Evolutionary conservation across 2,113 vertebrate genomes (phyloP), one percentile per base, ranked within the genome.

Genomic region (Lophochroa leadbeateri): DNA sequence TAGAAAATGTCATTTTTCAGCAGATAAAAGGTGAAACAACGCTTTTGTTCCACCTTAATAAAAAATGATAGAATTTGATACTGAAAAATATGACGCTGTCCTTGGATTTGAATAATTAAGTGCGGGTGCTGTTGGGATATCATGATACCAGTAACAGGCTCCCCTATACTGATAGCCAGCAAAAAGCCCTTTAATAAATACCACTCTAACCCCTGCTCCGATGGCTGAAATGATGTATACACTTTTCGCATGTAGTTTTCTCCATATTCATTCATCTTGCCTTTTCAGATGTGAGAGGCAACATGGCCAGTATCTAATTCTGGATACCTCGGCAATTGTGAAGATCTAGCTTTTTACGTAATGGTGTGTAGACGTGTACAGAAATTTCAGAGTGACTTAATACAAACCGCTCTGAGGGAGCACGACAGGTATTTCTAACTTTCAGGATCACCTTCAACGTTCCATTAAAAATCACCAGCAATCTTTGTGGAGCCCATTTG

Each of bases 321-420:
- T 16, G 21, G 55, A 20, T 57, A 33, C 33, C 33, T 31, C 16
- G 18, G 20, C 24, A 63, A 27, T 3, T 23, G 35, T 17, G 28
- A 61, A 86, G 60, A 33, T 49, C 20, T 1, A n/a, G 10, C 13
- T 82, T 71, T 64, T 25, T 43, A 52, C 0, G 0, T 17, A 55
- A 16, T 11, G 8, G 35, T 25, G 50, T 4, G 10, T 10, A 46
- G 15, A 16, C 0, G 0, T 5, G 29, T 10, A 39, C 24, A 63
- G 71, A 61, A 61, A 67, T 31, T 12, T 17, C 12, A 9, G 15
- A 13, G 43, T 35, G 47, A 72, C 20, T 39, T 46, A 33, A 33
- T 3, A 19, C 24, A 50, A 61, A 29, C 37, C 8, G 13, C 37
- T 29, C 31, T 10, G 15, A 10, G 35, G 37, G 23, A 11, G 17